These are phyloP conservation scores for Ctenodactylus gundi DNA, from an alignment of 2,113 vertebrate species.

Conservation along the genomic window DNA sequence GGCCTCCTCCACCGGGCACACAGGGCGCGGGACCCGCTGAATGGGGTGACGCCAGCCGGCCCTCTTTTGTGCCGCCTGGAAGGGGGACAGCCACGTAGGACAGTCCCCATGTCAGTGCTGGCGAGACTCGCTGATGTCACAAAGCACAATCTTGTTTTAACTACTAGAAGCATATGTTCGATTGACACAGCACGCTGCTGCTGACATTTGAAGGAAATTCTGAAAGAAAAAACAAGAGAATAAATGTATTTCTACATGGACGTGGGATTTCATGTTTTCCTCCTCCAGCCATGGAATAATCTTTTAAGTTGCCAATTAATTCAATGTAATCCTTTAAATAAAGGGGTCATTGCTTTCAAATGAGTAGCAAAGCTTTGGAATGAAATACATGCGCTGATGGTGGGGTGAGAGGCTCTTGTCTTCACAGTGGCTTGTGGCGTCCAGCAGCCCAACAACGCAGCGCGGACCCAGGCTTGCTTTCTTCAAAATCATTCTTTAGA, in stretches of 20 bases:
- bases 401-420: not conserved
- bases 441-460: no score
- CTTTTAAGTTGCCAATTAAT: slow-evolving; percentile 45
- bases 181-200: slow-evolving; percentile 73
- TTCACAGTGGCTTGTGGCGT: not conserved
- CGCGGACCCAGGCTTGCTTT: no score
- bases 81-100: slow-evolving; percentile 68
- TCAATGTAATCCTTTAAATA: slow-evolving; percentile 56
- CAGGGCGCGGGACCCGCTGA: slow-evolving; percentile 69
- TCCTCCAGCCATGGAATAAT: not conserved
- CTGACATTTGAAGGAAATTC: slow-evolving; percentile 60
- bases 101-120: slow-evolving; percentile 67
- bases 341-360: slow-evolving; percentile 47
- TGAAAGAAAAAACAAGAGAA: not conserved
- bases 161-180: slow-evolving; percentile 83
- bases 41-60: slow-evolving; percentile 68
- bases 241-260: not conserved
- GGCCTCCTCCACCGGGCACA: slow-evolving; percentile 72
- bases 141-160: slow-evolving; percentile 82
- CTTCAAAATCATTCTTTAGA: no score
- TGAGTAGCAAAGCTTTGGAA: not conserved
- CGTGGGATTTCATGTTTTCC: not conserved
- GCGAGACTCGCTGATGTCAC: slow-evolving; percentile 74
- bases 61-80: slow-evolving; percentile 57
- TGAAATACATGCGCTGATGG: not conserved